Evolutionary conservation across 1,140 invertebrate genomes (phyloP).

Genomic region (Cydia strobilella): DNA sequence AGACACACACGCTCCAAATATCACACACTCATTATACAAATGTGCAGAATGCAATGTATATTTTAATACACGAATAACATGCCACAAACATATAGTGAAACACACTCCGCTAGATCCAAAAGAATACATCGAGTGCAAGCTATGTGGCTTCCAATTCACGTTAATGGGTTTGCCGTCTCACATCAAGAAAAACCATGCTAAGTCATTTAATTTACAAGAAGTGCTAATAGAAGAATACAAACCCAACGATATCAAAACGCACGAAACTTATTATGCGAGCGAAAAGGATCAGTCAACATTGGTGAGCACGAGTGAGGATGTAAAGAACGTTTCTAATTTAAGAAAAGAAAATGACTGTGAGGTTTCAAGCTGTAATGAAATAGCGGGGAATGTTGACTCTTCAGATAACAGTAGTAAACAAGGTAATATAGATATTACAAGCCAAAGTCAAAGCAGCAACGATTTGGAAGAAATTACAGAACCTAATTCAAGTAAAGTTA

Average conservation of each 20-base stretch:
- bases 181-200: constrained; percentile 35
- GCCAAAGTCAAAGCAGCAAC: not conserved
- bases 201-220: constrained; percentile 34
- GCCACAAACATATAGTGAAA: constrained; percentile 35
- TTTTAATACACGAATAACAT: constrained; percentile 32
- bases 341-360: not conserved
- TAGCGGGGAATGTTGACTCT: not conserved
- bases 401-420: not conserved
- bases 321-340: not conserved
- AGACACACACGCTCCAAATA: not conserved
- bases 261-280: constrained; percentile 9
- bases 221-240: constrained; percentile 31
- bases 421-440: not conserved
- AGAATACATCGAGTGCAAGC: constrained; percentile 42
- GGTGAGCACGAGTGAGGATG: constrained; percentile 22
- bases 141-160: constrained; percentile 40
- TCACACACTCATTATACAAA: constrained; percentile 34
- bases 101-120: constrained; percentile 37
- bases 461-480: not conserved
- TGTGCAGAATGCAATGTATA: constrained; percentile 41
- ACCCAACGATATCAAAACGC: not conserved
- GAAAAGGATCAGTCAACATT: constrained; percentile 30
- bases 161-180: constrained; percentile 35
- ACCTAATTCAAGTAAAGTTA: not conserved
- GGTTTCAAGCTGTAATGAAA: not conserved